Percentiles rank a stretch among this genome's conserved stretches.
phyloP scores from a whole-genome alignment of 2,888 invertebrate genomes.

The Acanthococcus lagerstroemiae region DNA sequence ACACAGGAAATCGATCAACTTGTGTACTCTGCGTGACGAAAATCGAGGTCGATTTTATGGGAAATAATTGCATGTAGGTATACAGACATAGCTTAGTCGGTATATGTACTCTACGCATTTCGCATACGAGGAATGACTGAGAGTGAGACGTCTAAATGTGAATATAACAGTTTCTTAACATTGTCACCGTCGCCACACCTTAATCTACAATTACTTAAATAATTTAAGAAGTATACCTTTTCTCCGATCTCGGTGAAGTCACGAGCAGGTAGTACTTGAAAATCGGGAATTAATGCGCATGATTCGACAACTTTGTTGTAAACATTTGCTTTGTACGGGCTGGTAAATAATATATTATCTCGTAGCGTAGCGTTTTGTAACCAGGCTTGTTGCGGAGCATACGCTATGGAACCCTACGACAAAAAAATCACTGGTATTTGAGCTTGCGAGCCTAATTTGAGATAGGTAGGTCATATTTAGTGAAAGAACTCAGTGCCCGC shows the following conservation, averaged over 20 bases:
- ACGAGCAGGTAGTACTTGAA: constrained; percentile 85
- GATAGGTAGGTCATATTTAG: background rate
- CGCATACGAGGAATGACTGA: no score
- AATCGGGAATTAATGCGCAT: constrained; percentile 82
- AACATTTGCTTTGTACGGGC: constrained; percentile 53
- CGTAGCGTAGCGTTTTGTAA: constrained; percentile 90
- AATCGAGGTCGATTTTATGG: no score
- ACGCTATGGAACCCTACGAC: constrained; percentile 53
- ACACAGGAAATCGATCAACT: no score
- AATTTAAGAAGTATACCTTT: constrained; percentile 46
- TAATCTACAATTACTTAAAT: no score
- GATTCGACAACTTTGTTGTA: constrained; percentile 77
- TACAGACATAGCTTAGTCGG: no score
- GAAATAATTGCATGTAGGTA: no score
- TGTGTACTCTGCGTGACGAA: no score
- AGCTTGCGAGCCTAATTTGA: background rate
- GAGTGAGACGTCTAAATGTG: no score
- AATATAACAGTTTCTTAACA: no score
- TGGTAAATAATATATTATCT: constrained; percentile 88
- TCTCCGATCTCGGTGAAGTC: constrained; percentile 98
- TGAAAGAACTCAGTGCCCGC: no score
- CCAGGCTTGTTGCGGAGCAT: constrained; percentile 94
- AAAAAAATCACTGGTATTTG: background rate
- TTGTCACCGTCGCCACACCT: no score
- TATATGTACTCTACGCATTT: no score